Evolutionary conservation across 2,888 invertebrate species (phyloP).

Genomic region (Andrena minutula): DNA sequence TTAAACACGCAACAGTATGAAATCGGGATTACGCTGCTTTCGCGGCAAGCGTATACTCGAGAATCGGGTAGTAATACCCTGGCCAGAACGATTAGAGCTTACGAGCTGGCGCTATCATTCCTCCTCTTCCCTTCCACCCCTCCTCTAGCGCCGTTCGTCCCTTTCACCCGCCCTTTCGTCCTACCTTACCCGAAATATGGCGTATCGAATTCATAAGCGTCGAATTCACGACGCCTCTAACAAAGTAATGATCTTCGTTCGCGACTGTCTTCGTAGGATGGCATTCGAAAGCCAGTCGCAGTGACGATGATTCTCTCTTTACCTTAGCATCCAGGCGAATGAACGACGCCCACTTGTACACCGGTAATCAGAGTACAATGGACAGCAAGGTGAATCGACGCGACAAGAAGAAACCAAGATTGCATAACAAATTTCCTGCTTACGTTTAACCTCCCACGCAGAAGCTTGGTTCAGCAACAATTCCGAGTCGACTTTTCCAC

Average conservation of each 20-base stretch:
- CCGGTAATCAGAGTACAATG: too few relatives aligned
- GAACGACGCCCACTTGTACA: neutral
- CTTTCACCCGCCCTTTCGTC: conserved; percentile 6
- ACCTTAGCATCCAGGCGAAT: neutral
- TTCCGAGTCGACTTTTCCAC: neutral
- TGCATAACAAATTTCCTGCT: neutral
- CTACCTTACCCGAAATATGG: neutral
- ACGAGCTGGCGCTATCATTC: conserved; percentile 36
- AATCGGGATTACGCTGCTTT: conserved; percentile 66
- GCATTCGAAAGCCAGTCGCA: neutral
- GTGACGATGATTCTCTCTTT: neutral
- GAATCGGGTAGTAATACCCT: conserved; percentile 56
- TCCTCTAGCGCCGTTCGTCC: neutral
- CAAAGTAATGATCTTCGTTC: neutral
- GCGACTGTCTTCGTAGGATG: neutral
- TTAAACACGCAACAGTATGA: conserved; percentile 60
- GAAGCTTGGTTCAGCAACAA: neutral
- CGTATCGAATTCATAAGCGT: conserved; percentile 39
- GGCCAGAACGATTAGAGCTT: conserved; percentile 56
- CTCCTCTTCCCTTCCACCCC: neutral
- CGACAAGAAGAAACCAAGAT: neutral
- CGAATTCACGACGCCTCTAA: conserved; percentile 21
- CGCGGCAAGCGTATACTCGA: conserved; percentile 48
- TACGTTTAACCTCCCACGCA: neutral
- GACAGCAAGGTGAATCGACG: too few relatives aligned